Evolutionary conservation across 1,140 invertebrate species (phyloP), one percentile per base, ranked within the genome.

Genomic region (Diploscapter pachys): DNA sequence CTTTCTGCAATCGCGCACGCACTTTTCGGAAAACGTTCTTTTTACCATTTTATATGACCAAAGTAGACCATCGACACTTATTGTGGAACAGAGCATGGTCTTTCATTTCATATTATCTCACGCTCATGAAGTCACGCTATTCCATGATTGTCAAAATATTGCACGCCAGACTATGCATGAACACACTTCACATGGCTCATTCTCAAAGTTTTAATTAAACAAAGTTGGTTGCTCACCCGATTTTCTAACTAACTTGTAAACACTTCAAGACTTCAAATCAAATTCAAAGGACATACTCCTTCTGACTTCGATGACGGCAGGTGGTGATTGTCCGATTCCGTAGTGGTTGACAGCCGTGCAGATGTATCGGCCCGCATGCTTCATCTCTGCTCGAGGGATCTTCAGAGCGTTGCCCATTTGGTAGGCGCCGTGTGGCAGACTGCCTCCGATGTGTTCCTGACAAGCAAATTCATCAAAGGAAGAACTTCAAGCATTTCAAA

Each of bases 281-380:
- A 49, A 49, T 9, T 51, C 62, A 51, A 48, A 72, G 49, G 8
- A 54, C 77, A 67, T 73, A 80, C 82, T 78, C 73, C 65, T 73
- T 13, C 71, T 82, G n/a, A 85, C 82, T 61, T 85, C 84, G 55
- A 85, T 65, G 13, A 77, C 48, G 2, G 81, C 83, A 59, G 83
- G 83, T 65, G 84, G 81, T 3, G 84, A 84, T 11, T 77, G 75
- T 54, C 78, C 82, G 8, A 69, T 75, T 9, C 83, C 83, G 55
- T 75, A 80, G 63, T 81, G 80, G 65, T 84, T 82, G n/a, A 64
- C 63, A 11, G 73, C 79, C 13, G 79, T 82, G 62, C 83, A 85
- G 57, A 85, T 85, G 66, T 85, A 85, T 64, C 85, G 78, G 3
- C 83, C 83, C 49, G 76, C 83, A 63, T 85, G 81, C 9, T 78